Conservation (phyloP, 30 jellyfish, hydroid and myxozoan genomes). For the Nemopilema nomurai region DNA sequence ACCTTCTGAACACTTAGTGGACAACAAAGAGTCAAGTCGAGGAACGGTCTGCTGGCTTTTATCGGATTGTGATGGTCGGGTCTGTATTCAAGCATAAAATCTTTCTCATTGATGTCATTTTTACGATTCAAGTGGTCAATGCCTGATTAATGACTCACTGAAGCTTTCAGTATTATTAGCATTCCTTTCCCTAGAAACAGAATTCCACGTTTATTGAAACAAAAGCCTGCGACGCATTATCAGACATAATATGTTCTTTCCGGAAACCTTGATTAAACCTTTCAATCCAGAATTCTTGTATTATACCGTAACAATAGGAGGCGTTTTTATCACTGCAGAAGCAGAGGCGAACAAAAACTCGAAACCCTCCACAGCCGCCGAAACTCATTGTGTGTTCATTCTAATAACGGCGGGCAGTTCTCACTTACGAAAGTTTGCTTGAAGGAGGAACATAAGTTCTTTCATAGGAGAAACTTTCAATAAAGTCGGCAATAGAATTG, state of each 20-base stretch:
- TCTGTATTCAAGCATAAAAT: neutral
- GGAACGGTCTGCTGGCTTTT: neutral
- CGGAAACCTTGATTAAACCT: neutral
- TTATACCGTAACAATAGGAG: too few species aligned
- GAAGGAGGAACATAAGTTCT: too few species aligned
- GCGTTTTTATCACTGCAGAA: too few species aligned
- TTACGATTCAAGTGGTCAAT: neutral
- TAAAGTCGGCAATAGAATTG: too few species aligned
- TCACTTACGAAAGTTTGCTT: too few species aligned
- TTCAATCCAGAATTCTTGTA: too few species aligned
- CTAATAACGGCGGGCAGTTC: too few species aligned
- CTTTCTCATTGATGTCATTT: neutral
- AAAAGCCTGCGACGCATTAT: too few species aligned
- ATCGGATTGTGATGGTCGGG: neutral
- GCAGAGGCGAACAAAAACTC: too few species aligned
- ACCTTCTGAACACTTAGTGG: neutral
- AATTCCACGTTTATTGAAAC: neutral
- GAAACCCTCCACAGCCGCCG: too few species aligned
- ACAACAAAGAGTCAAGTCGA: neutral
- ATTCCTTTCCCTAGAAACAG: neutral
- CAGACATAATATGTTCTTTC: neutral
- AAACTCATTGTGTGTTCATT: too few species aligned
- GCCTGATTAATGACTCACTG: neutral
- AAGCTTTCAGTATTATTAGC: neutral
- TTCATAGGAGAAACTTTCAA: too few species aligned